phyloP scores from a whole-genome alignment of 2,797 vertebrate genomes.

The Halcyon smyrnensis region DNA sequence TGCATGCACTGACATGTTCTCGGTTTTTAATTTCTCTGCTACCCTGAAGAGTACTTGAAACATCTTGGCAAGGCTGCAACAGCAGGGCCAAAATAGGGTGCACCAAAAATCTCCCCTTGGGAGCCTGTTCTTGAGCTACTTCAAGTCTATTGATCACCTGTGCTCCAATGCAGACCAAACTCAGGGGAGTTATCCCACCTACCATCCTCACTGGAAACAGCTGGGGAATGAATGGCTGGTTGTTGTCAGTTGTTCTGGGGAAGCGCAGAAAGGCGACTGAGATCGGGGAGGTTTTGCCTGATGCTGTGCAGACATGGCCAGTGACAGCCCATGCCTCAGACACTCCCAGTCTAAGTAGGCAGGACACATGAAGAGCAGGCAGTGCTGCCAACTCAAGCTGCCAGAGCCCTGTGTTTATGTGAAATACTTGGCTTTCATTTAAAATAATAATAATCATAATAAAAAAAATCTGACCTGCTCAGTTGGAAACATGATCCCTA shows the following conservation, averaged over 20 bases:
- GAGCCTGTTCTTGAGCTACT: not conserved
- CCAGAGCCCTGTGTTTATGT: constrained; percentile 43
- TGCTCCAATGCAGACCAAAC: not conserved
- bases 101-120: not conserved
- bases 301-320: constrained; percentile 2
- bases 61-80: not conserved
- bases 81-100: not conserved
- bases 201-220: not conserved
- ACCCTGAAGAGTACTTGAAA: not conserved
- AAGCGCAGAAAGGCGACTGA: not conserved
- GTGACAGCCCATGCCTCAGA: not conserved
- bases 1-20: not conserved
- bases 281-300: not conserved
- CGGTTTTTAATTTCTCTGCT: not conserved
- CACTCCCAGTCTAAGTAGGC: not conserved
- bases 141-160: not conserved
- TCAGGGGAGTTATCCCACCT: not conserved
- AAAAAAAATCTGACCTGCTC: constrained; percentile 41
- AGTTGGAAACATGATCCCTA: not conserved
- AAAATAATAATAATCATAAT: constrained; percentile 59
- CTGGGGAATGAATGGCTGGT: not conserved
- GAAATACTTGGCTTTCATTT: constrained; percentile 56
- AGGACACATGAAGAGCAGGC: not conserved
- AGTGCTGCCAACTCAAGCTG: not conserved
- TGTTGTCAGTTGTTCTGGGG: not conserved